Evolutionary conservation across 2,888 invertebrate species (phyloP), one percentile per base, ranked within the genome.

Genomic region (Ernsta delagoae): DNA sequence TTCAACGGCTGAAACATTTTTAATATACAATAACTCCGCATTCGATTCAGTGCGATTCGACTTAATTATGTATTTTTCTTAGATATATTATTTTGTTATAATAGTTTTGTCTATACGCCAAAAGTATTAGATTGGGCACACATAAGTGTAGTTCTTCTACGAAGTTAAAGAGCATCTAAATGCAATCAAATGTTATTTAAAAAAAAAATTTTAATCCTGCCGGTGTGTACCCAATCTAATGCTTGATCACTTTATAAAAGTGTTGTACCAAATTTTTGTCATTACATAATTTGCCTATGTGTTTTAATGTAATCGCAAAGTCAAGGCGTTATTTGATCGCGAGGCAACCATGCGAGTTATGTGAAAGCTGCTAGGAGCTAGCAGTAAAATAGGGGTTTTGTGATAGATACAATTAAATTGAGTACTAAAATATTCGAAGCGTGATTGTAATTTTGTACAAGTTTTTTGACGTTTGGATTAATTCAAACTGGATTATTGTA

Each of bases 401-500:
- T 93, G 92, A 92, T 92, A 92, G 85, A 83, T 85, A 90, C 90
- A 92, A 92, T 92, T 85, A 88, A 92, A 92, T 92, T 91, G 91
- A 87, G 79, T 84, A 85, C 83, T 87, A 84, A 85, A 83, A 39
- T 81, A 78, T 83, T 82, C 79, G 82, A 83, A 83, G 80, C 79
- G 80, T 86, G 84, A 87, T 83, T 78, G 83, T 87, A 88, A 84
- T 87, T 89, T 90, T 90, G 85, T 89, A 90, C 87, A 83, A 86
- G 83, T 86, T 88, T 88, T 74, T 86, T 83, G 79, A 85, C 80
- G 79, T 82, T 81, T 75, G 73, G 76, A 74, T 75, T 74, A 76
- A 77, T 57, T 71, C 72, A 71, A 70, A 71, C 70, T 48, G 43
- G 36, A 61, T 56, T 54, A 67, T 61, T 61, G 64, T 69, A 60